Evolutionary conservation across 2,888 invertebrate genomes (phyloP), one percentile per base, ranked within the genome.

Genomic region (Lamproptera curius): DNA sequence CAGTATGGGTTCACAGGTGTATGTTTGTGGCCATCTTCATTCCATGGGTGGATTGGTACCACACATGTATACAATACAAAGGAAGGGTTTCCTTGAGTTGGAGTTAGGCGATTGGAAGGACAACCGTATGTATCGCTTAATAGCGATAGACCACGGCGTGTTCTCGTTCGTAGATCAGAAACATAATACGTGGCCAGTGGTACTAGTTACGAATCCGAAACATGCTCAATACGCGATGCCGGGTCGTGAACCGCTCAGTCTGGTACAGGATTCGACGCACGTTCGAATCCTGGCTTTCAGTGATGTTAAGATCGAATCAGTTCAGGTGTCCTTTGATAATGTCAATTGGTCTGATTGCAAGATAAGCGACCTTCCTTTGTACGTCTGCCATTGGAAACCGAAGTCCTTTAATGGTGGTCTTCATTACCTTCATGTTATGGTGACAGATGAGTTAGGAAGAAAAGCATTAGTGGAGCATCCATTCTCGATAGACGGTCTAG

Each of bases 71-170:
- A 94, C 96, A 1, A 85, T 93, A 58, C 97, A 97, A 65, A 91
- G 92, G 59, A 90, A 90, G 52, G 97, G 97, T 2, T 94, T 91
- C 67, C 82, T 97, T 50, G 97, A 97, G 79, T 85, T 97, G 48
- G 97, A 97, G 80, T 81, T 97, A 44, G 95, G 93, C 6, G 97
- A 97, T 82, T 97, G 97, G 97, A 97, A 95, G 78, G 94, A 95
- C 63, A 94, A 94, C 67, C 89, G 97, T 84, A 90, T 94, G 94
- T 96, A 90, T 80, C 90, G 97, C 31, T 72, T 97, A 41, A 90
- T 92, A 54, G 96, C 94, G n/a, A 91, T 97, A 57, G 97, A 97
- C 78, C 95, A 97, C 75, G 97, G 96, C 37, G 82, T 95, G 57
- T 92, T 97, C 69, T 95, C 96, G 20, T 97, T 97, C 81, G 85